These are phyloP conservation scores for Prorops nasuta DNA, from an alignment of 1,140 invertebrate genomes.

Conservation along the genomic window DNA sequence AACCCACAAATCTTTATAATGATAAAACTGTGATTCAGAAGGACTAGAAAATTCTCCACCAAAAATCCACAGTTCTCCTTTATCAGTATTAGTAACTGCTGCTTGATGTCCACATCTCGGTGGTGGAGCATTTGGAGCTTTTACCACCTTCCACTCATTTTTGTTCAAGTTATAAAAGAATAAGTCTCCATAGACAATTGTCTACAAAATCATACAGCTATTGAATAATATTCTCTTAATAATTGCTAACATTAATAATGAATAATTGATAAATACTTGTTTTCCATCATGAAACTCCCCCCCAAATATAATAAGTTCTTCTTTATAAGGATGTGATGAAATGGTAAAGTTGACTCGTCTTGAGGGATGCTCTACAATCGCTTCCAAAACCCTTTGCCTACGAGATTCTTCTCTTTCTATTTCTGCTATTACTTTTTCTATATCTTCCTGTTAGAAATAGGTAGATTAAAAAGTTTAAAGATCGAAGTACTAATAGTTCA, in stretches of 20 bases:
- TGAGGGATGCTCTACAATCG: constrained; percentile 66
- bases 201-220: constrained; percentile 57
- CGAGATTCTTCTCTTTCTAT: constrained; percentile 79
- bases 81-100: constrained; percentile 68
- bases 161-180: constrained; percentile 80
- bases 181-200: constrained; percentile 80
- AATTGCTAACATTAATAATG: background rate
- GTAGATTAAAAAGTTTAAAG: background rate
- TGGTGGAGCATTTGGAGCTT: constrained; percentile 77
- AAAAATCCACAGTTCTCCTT: constrained; percentile 82
- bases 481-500: constrained; percentile 2
- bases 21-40: constrained; percentile 88
- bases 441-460: constrained; percentile 73
- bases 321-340: constrained; percentile 77
- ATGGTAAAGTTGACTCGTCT: constrained; percentile 79
- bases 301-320: constrained; percentile 88
- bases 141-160: constrained; percentile 77
- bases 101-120: constrained; percentile 87
- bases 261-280: constrained; percentile 41
- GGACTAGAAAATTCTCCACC: constrained; percentile 91
- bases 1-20: constrained; percentile 91
- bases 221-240: constrained; percentile 1
- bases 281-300: constrained; percentile 92
- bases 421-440: constrained; percentile 77
- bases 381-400: constrained; percentile 70